Evolutionary conservation across 53 echinoderm and acorn worm species (phyloP), one percentile per base, ranked within the genome.

Genomic region (Mesocentrotus franciscanus): DNA sequence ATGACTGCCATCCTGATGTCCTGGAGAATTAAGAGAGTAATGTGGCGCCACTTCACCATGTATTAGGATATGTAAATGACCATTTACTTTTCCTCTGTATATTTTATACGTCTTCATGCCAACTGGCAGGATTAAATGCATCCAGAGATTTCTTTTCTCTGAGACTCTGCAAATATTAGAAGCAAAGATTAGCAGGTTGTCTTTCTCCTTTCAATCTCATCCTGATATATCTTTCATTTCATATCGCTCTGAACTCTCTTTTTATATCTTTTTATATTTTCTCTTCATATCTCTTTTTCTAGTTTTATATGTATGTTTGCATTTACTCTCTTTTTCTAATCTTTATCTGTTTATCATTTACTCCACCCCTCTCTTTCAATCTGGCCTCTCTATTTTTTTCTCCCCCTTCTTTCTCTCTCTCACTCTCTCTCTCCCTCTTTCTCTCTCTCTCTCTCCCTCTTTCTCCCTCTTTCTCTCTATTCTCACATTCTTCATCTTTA

Each of bases 21-120:
- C 81, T 17, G 81, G 18, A 18, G 42, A 81, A 81, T 81, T 42
- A 81, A 8, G 81, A 81, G 81, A 81, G 81, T 81, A 39, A 81
- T 81, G 81, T 16, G 81, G 81, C 81, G 81, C 81, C 81, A 78
- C 78, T 15, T 78, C 78, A 36, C 36, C 34, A 18, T 39, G 81
- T 36, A 81, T 81, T 81, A 81, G 42, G 36, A 36, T 33, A 39
- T 42, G 36, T 81, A 39, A 81, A 81, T 81, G 22, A 81, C 42
- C 81, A 81, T 81, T 81, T 81, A 20, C 42, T 81, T 29, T 81
- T 81, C 81, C 4, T 81, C 36, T 81, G 20, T 81, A 33, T 76
- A 20, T 81, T 81, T 81, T 6, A 64, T 64, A 42, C 39, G 39
- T 36, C 42, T 79, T 10, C 33, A 10, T 30, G 11, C 12, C 29